Base-by-base conservation (phyloP, 2,888 invertebrate species). In the Rhynchonema sp. region DNA sequence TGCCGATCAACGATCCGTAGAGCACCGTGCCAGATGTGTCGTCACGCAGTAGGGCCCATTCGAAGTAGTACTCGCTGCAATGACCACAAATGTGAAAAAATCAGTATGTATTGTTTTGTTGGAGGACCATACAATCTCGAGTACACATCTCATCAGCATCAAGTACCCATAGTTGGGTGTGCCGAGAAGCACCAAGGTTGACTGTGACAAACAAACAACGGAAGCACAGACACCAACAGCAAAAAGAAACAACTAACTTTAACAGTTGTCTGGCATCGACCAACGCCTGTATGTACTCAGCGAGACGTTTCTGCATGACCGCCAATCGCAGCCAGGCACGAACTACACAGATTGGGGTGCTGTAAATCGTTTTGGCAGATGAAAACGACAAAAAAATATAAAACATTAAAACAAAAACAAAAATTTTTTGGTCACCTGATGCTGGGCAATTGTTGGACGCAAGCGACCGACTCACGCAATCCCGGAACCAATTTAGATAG, bases 281-380 rank as follows among this genome's bases (percentile, higher is more conserved):
- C 59, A 96, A 77, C 26, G 87, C 82, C 74, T 89, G 86, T 67
- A 98, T 81, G 76, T 96, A 96, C 74, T 98, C 96, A 0, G 92
- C 86, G 20, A 98, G 80, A 71, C 88, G 87, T 75, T 98, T 98
- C 77, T 98, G 96, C 96, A 98, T 98, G 67, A 98, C 78, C 3
- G 92, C 90, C 69, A 98, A 80, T 63, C 96, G 80, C 49, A 98
- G 76, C 91, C 94, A 96, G 57, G 94, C 94, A 63, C 98, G 81
- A 1, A 92, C 88, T 66, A 91, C 69, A 9, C 77, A 76, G 23
- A 77, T 62, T 17, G 65, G 63, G 1, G 66, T 20, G 20, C 46
- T 49, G 38, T 27, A 57, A n/a, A 57, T 26, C 17, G 38, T 17
- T 38, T 38, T 6, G 38, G 9, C 9, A 17, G 17, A 17, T 13